A percentile compares a stretch with the other conserved stretches of the same genome.
Conservation (phyloP, 2,113 vertebrate genomes). For the Rhinogobius similis region DNA sequence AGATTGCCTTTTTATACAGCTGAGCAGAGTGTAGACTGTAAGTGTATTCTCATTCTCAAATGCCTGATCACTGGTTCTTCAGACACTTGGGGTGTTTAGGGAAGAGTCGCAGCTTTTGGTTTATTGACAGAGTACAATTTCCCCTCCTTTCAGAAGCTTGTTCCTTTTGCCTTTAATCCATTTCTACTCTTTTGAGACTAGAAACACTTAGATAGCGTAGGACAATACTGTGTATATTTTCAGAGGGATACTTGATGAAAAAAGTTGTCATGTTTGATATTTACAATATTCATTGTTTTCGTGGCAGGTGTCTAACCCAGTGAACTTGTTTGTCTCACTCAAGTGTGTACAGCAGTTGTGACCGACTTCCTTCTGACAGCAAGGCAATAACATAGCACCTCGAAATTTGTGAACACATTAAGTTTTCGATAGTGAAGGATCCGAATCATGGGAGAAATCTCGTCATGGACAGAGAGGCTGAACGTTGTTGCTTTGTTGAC, state of each 20-base stretch:
- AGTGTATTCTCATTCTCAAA: too few relatives aligned
- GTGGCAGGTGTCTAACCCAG: slow-evolving; percentile 15
- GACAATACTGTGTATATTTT: background rate
- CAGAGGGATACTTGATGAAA: background rate
- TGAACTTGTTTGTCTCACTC: slow-evolving; percentile 26
- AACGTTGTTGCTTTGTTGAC: slow-evolving; percentile 71
- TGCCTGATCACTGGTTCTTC: too few relatives aligned
- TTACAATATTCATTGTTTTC: background rate
- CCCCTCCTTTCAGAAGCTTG: background rate
- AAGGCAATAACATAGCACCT: slow-evolving; percentile 59
- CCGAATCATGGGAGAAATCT: slow-evolving; percentile 63
- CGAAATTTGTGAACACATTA: slow-evolving; percentile 44
- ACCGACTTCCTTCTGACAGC: slow-evolving; percentile 51
- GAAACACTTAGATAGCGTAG: background rate
- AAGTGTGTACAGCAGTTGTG: slow-evolving; percentile 41
- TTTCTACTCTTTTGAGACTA: background rate
- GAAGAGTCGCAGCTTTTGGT: background rate
- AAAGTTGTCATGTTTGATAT: background rate
- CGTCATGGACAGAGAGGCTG: slow-evolving; percentile 74
- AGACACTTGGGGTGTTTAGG: too few relatives aligned
- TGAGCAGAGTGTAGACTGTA: too few relatives aligned
- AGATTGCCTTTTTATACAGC: too few relatives aligned
- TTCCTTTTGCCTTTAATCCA: background rate
- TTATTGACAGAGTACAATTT: background rate
- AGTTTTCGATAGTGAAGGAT: slow-evolving; percentile 49